Evolutionary conservation across 2,113 vertebrate genomes (phyloP), one percentile per base, ranked within the genome.

Genomic region (Lamprologus callipterus): DNA sequence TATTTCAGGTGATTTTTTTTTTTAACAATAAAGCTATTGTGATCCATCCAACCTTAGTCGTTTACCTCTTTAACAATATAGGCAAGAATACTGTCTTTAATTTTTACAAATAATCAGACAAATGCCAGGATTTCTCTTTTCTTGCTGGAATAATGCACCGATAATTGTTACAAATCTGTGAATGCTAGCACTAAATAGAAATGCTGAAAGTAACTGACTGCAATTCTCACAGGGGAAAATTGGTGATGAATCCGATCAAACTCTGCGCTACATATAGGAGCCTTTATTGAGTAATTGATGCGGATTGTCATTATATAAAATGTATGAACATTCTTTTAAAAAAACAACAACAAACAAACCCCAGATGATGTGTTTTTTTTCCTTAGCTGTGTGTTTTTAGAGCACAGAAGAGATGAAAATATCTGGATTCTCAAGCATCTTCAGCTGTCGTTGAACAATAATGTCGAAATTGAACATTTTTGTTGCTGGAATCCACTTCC

Each of bases 391-490:
- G 40, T 85, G 84, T 89, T 90, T 94, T 94, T 92, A 49, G 81
- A 23, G 31, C 81, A 84, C 65, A 51, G 21, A 86, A 51, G 11
- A 75, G 53, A 82, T 51, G 21, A 58, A 35, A 51, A 47, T 79
- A 40, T 37, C 87, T 89, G 79, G 73, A 81, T 89, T 85, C 51
- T 81, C 49, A 70, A 83, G 82, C 88, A 68, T 81, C 83, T 75
- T 51, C 89, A 21, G 87, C 73, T 75, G 80, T 94, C 73, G 40
- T 45, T 92, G 87, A 89, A 93, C 31, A 51, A 10, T 92, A 84
- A 93, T 87, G 92, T 95, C 75, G 28, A 92, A 87, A 85, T 86
- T 53, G 81, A 92, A 68, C 82, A 73, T 87, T 90, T 60, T 21
- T 93, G 88, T 88, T 85, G 31, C 89, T 90, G 89, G 88, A 89